Conservation (phyloP, 2,888 invertebrate species). For the Xylophagus ater region DNA sequence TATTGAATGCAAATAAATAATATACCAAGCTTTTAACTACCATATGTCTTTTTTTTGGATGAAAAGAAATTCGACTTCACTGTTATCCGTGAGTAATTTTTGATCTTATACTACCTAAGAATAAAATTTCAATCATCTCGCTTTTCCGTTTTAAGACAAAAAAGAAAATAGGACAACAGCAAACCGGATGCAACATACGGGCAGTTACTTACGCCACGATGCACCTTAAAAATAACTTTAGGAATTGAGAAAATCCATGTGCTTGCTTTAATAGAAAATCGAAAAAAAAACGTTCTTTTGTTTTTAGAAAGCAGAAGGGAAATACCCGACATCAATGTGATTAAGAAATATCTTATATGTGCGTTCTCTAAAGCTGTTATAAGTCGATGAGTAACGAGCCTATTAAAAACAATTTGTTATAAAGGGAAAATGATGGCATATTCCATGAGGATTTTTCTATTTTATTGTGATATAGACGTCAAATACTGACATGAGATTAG, state of each 20-base stretch:
- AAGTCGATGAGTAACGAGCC: slow-evolving; percentile 3
- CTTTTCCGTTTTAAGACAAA: neutral
- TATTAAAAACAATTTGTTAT: slow-evolving; percentile 22
- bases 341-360: neutral
- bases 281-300: too few relatives aligned
- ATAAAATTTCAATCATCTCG: slow-evolving; percentile 20
- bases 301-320: neutral
- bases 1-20: too few relatives aligned
- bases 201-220: slow-evolving; percentile 10
- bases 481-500: slow-evolving; percentile 23
- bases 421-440: neutral
- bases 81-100: too few relatives aligned
- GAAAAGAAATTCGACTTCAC: too few relatives aligned
- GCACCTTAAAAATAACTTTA: neutral
- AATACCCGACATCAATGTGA: neutral
- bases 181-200: slow-evolving; percentile 12
- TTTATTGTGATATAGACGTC: slow-evolving; percentile 16
- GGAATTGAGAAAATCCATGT: too few relatives aligned
- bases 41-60: too few relatives aligned
- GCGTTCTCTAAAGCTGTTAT: neutral
- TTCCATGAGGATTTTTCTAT: slow-evolving; percentile 2
- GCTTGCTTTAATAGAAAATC: too few relatives aligned
- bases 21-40: too few relatives aligned
- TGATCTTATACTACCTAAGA: too few relatives aligned
- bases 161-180: slow-evolving; percentile 1